phyloP scores from a whole-genome alignment of 2,797 vertebrate genomes.

The Spinus pinus region DNA sequence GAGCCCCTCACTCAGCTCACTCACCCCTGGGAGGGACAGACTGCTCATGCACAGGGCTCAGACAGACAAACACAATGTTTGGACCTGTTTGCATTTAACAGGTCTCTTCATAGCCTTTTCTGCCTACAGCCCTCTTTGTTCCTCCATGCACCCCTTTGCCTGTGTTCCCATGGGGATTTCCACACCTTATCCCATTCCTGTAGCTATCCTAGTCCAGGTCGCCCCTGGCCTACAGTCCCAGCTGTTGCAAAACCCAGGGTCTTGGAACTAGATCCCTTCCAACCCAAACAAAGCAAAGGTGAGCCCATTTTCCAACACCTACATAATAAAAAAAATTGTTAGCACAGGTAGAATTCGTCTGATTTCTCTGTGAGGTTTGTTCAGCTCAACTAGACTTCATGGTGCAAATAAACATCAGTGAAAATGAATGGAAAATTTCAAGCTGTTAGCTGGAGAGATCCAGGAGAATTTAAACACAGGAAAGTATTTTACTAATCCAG shows the following conservation, averaged over 20 bases:
- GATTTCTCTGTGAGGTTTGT: neutral
- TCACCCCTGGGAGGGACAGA: neutral
- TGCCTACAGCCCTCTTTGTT: neutral
- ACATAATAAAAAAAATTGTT: neutral
- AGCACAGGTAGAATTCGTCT: neutral
- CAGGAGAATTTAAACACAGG: neutral
- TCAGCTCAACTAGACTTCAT: neutral
- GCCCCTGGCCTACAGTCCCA: neutral
- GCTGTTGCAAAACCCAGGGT: neutral
- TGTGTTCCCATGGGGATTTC: neutral
- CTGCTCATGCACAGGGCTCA: neutral
- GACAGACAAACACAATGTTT: neutral
- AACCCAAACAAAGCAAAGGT: neutral
- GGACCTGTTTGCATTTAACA: fast-evolving
- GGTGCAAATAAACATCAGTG: neutral
- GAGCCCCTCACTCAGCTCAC: neutral
- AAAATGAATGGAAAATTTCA: neutral
- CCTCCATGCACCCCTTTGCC: fast-evolving
- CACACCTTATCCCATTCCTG: neutral
- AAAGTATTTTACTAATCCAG: neutral
- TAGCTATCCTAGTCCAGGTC: neutral
- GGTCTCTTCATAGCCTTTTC: neutral
- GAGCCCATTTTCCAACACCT: neutral
- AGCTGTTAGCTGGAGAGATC: neutral
- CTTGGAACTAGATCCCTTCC: neutral